Conservation (phyloP, 2,113 vertebrate genomes). For the Paratilapia polleni region DNA sequence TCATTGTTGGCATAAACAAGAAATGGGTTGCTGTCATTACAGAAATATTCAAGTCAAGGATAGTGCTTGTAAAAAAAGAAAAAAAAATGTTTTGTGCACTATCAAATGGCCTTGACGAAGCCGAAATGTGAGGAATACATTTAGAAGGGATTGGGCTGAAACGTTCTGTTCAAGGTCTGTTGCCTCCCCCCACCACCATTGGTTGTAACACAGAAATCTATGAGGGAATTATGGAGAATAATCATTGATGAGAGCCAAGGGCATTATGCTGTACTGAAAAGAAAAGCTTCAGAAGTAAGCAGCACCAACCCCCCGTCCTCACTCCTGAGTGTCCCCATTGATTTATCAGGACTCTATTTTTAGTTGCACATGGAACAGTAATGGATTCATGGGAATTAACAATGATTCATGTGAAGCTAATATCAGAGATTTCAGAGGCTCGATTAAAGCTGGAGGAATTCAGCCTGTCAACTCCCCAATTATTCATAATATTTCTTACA, state of each 20-base stretch:
- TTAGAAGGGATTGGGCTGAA: slow-evolving; percentile 24
- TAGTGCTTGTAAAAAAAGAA: neutral
- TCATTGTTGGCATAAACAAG: slow-evolving; percentile 40
- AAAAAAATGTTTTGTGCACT: neutral
- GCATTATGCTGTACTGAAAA: slow-evolving; percentile 35
- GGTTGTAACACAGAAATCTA: slow-evolving; percentile 40
- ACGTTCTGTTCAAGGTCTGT: slow-evolving; percentile 36
- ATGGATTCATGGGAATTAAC: slow-evolving; percentile 73
- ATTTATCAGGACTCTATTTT: slow-evolving; percentile 75
- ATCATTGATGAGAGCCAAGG: slow-evolving; percentile 68
- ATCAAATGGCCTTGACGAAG: slow-evolving; percentile 25
- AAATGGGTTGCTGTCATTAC: slow-evolving; percentile 49
- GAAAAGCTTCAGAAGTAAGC: slow-evolving; percentile 58
- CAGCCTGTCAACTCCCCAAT: slow-evolving; percentile 47
- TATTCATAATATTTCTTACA: slow-evolving; percentile 69
- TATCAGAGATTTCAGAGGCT: slow-evolving; percentile 70
- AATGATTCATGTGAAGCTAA: slow-evolving; percentile 70
- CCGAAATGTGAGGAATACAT: slow-evolving; percentile 20
- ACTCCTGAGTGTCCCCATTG: slow-evolving; percentile 68
- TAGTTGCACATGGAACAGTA: slow-evolving; percentile 69
- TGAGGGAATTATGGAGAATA: slow-evolving; percentile 64
- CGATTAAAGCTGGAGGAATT: slow-evolving; percentile 64
- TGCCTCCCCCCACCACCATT: neutral
- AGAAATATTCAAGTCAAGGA: slow-evolving; percentile 51
- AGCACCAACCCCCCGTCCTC: slow-evolving; percentile 47